Evolutionary conservation across 2,888 invertebrate genomes (phyloP), one percentile per base, ranked within the genome.

Genomic region (Volucella bombylans): DNA sequence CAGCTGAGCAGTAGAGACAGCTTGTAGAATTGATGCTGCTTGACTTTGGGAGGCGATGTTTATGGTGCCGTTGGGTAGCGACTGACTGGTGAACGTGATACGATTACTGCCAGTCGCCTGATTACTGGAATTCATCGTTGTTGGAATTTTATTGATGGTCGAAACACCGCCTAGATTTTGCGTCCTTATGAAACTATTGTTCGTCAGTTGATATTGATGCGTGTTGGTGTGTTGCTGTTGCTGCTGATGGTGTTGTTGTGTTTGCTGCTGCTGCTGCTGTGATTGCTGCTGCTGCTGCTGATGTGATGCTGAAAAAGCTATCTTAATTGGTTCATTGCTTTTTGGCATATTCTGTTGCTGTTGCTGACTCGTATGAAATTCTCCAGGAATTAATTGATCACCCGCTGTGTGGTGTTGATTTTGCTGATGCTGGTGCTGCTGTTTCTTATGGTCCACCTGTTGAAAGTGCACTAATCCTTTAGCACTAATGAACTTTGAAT

Each of bases 61-160:
- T 88, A 96, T 93, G 80, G 95, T 94, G 87, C 95, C 95, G 92
- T 95, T 96, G 61, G 95, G 94, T 88, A 96, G 90, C 86, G 94
- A 93, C 91, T 95, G 95, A 88, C 93, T 93, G 71, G 94, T 93
- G 89, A 94, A 94, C 77, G 94, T 92, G 82, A 95, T 93, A 89
- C 95, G 93, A 91, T 94, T 94, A 79, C 89, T 90, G 77, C 90
- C 88, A 87, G 89, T 88, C 73, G 90, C 87, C 76, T 89, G 89
- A 86, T 91, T 91, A 87, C 90, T 90, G 86, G 89, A 90, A 87
- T 91, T 91, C 91, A 91, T 91, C 45, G 71, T 86, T 23, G 73
- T 73, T 71, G 79, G 82, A 74, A 82, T 79, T 14, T 72, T 85
- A 80, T 71, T 87, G 82, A 82, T 93, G 92, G 87, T 93, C 91